Conservation (phyloP, 2,113 vertebrate genomes). For the Oceanodroma tethys region DNA sequence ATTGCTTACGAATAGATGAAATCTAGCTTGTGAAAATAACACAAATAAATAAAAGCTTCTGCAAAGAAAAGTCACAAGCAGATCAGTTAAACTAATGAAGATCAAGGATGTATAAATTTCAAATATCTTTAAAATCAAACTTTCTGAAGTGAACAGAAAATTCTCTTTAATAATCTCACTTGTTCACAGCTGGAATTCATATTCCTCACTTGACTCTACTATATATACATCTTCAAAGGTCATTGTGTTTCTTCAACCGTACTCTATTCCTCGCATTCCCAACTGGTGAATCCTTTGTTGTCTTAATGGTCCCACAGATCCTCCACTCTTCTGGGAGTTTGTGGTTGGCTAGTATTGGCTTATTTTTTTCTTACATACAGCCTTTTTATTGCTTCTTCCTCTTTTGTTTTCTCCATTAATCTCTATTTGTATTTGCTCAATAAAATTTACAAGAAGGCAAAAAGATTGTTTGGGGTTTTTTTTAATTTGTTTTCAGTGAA, state of each 20-base stretch:
- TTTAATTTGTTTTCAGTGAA: not conserved
- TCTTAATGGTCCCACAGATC: not conserved
- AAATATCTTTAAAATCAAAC: not conserved
- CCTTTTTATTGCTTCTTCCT: not conserved
- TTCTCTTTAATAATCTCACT: not conserved
- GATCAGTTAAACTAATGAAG: not conserved
- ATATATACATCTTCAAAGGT: not conserved
- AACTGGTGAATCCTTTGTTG: not conserved
- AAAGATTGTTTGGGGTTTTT: not conserved
- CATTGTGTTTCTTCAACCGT: not conserved
- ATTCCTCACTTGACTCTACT: not conserved
- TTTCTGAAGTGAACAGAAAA: not conserved
- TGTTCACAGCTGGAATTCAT: not conserved
- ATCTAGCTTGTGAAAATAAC: not conserved
- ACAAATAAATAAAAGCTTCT: not conserved
- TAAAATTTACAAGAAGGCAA: not conserved
- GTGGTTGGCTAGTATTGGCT: not conserved
- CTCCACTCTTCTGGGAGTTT: not conserved
- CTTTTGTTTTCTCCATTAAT: not conserved
- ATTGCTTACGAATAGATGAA: not conserved
- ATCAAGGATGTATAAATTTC: not conserved
- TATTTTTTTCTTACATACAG: not conserved
- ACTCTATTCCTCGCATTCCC: not conserved
- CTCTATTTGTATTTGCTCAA: not conserved
- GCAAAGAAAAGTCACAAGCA: not conserved